These are phyloP conservation scores for Engraulis encrasicolus DNA, from an alignment of 2,113 vertebrate genomes.

Conservation along the genomic window DNA sequence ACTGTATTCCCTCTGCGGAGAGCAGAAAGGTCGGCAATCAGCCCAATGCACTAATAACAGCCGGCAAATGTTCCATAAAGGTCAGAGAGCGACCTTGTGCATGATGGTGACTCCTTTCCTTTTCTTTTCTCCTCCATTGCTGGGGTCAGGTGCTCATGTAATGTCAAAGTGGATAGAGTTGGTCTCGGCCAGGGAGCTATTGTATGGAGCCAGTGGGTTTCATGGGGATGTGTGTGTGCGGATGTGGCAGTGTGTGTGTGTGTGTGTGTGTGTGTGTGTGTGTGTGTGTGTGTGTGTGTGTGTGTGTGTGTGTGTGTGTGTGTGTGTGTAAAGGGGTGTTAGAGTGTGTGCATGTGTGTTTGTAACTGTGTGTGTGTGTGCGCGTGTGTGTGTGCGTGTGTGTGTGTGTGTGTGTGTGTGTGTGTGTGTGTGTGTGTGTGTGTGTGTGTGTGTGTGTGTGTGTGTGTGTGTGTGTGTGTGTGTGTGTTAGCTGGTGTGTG, in stretches of 20 bases:
- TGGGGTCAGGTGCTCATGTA: background rate
- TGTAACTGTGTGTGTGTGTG: too few relatives aligned
- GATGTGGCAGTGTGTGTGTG: too few relatives aligned
- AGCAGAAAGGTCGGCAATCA: conserved; percentile 23
- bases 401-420: too few relatives aligned
- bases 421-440: too few relatives aligned
- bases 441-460: too few relatives aligned
- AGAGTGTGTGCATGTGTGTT: too few relatives aligned
- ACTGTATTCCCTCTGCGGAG: conserved; percentile 36
- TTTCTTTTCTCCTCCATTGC: too few relatives aligned
- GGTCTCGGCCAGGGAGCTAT: background rate
- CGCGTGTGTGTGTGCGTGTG: too few relatives aligned
- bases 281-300: background rate
- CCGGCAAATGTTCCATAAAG: background rate
- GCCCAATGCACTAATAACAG: conserved; percentile 1
- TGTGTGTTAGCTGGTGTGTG: too few relatives aligned
- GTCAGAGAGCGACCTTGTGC: background rate
- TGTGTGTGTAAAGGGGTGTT: too few relatives aligned
- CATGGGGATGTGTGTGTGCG: background rate
- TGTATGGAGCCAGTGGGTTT: background rate
- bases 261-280: background rate
- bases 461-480: too few relatives aligned
- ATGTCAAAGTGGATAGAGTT: background rate
- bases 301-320: too few relatives aligned
- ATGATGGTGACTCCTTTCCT: background rate